Evolutionary conservation across 1,140 invertebrate species (phyloP), one percentile per base, ranked within the genome.

Genomic region (Parasteatoda tepidariorum): DNA sequence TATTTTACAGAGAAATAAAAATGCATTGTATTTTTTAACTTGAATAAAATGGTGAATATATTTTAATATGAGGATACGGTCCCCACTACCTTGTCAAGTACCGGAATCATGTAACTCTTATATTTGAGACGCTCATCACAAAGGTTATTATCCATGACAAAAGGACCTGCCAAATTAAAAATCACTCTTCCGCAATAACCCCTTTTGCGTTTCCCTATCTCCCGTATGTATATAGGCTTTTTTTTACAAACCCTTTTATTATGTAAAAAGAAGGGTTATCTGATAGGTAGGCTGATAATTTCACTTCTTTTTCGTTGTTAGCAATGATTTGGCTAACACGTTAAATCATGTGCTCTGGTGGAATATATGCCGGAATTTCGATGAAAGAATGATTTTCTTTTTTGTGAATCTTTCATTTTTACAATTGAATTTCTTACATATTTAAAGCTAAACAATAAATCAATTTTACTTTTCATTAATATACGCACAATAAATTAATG

Each of bases 121-220:
- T 15, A 18, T 15, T 28, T 48, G 59, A n/a, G 61, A 15, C n/a
- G 38, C 15, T 78, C 41, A 31, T 4, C 31, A 68, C 76, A 79
- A 79, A 68, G 41, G 64, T 31, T 41, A 28, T 54, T 48, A 68
- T 54, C 41, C 30, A 41, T 38, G 22, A 38, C 64, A 62, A 68
- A 57, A 26, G 31, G 54, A 57, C 76, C 38, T 59, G 57, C 59
- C 64, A 79, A 79, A 79, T 79, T 79, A 79, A 48, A 79, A 67
- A 67, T 33, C 48, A 31, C n/a, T 31, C 76, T 34, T 61, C 48
- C 68, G 55, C 54, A 38, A 59, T 79, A 66, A 59, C 28, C 76
- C 66, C 54, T 68, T 59, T 38, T 33, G 30, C 55, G 13, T 0
- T 15, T 26, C 13, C 22, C 22, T 55, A 26, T 68, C 30, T 5